These are phyloP conservation scores for Diplodus sargus DNA, from an alignment of 2,797 vertebrate genomes.

Conservation along the genomic window DNA sequence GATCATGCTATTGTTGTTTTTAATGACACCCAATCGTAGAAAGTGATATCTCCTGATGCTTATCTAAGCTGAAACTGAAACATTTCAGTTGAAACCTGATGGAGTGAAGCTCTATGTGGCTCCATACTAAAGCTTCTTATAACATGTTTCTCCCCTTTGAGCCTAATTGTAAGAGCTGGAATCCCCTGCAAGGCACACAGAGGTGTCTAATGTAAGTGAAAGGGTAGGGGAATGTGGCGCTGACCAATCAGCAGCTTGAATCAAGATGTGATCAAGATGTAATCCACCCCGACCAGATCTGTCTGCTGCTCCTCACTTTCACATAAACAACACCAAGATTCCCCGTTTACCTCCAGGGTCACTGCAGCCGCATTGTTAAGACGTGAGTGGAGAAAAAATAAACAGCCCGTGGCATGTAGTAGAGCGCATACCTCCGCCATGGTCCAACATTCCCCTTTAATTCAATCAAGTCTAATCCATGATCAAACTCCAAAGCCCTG, in stretches of 20 bases:
- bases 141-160: neutral
- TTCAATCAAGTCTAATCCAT: too few relatives aligned
- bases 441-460: too few relatives aligned
- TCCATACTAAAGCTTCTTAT: neutral
- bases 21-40: neutral
- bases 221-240: slow-evolving; percentile 19
- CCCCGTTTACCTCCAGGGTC: slow-evolving; percentile 29
- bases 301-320: slow-evolving; percentile 38
- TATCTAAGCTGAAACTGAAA: neutral
- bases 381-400: neutral
- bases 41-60: neutral
- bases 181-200: slow-evolving; percentile 7
- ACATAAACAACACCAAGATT: slow-evolving; percentile 35
- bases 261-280: slow-evolving; percentile 22
- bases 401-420: too few relatives aligned
- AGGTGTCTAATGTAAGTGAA: slow-evolving; percentile 7
- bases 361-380: neutral
- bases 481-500: too few relatives aligned
- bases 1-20: too few relatives aligned
- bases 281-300: slow-evolving; percentile 32
- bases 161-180: slow-evolving; percentile 13
- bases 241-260: slow-evolving; percentile 20
- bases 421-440: too few relatives aligned
- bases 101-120: neutral
- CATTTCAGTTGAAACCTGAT: neutral